Percentiles rank a stretch among this genome's conserved stretches.
phyloP scores from a whole-genome alignment of 2,113 vertebrate genomes.

The Caranx melampygus region DNA sequence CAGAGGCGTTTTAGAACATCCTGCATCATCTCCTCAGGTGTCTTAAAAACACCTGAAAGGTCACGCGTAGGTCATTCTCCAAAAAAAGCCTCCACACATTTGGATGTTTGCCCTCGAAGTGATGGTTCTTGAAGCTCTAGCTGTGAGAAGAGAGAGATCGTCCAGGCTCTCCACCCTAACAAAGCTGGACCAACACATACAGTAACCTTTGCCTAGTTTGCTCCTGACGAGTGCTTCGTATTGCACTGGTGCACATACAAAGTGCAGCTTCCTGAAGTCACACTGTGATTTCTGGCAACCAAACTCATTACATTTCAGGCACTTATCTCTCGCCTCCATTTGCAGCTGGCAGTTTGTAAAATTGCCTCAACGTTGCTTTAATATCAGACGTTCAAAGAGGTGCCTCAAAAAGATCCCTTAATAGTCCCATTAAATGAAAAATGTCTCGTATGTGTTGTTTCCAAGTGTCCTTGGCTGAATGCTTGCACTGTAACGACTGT shows the following conservation, averaged over 20 bases:
- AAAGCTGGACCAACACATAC: neutral
- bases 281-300: conserved; percentile 26
- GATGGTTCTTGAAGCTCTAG: neutral
- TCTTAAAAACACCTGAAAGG: conserved; percentile 36
- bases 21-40: conserved; percentile 36
- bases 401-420: conserved; percentile 38
- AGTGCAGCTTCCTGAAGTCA: conserved; percentile 27
- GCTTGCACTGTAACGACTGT: neutral
- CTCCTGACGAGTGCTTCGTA: neutral
- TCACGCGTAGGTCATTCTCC: neutral
- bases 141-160: neutral
- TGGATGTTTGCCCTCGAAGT: neutral
- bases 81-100: neutral
- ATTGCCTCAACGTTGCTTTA: conserved; percentile 50
- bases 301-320: conserved; percentile 50
- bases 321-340: conserved; percentile 61
- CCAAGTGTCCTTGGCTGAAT: neutral
- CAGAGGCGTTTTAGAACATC: conserved; percentile 20
- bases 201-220: neutral
- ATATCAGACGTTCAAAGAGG: conserved; percentile 51
- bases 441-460: conserved; percentile 28
- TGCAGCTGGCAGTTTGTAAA: conserved; percentile 52
- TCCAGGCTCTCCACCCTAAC: neutral
- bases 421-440: conserved; percentile 51
- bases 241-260: neutral